These are phyloP conservation scores for Rhinichthys osculus DNA, from an alignment of 2,797 vertebrate genomes.

Conservation along the genomic window DNA sequence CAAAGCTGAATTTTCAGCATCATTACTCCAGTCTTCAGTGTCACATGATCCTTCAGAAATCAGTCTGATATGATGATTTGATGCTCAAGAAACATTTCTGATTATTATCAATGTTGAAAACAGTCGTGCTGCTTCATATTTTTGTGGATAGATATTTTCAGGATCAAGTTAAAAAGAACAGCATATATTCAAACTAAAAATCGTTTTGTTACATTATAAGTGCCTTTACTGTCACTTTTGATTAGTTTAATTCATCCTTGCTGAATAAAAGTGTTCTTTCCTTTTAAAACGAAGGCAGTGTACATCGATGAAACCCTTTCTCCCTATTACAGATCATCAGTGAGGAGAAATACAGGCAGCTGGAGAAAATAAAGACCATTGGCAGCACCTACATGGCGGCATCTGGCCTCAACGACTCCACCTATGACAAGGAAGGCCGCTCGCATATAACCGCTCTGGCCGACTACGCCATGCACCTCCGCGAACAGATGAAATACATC, in stretches of 20 bases:
- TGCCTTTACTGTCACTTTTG: background rate
- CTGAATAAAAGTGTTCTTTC: background rate
- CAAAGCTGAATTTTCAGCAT: background rate
- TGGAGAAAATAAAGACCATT: constrained; percentile 97
- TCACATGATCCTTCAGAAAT: background rate
- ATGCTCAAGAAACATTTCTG: background rate
- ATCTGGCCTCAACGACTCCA: constrained; percentile 92
- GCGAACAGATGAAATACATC: constrained; percentile 97
- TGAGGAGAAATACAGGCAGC: constrained; percentile 90
- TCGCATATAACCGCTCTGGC: constrained; percentile 90
- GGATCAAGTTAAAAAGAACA: background rate
- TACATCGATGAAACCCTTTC: background rate
- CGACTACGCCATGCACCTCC: constrained; percentile 94
- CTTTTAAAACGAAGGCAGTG: background rate
- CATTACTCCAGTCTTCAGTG: background rate
- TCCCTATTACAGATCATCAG: constrained; percentile 86
- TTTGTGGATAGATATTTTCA: background rate
- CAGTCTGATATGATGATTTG: background rate
- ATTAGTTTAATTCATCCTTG: background rate
- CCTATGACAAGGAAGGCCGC: constrained; percentile 91
- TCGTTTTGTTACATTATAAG: background rate
- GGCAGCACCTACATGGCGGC: constrained; percentile 97
- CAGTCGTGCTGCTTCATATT: background rate
- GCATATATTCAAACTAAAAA: background rate
- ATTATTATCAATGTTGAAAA: background rate